phyloP scores from a whole-genome alignment of 2,888 invertebrate genomes.

The Smittia aterrima region DNA sequence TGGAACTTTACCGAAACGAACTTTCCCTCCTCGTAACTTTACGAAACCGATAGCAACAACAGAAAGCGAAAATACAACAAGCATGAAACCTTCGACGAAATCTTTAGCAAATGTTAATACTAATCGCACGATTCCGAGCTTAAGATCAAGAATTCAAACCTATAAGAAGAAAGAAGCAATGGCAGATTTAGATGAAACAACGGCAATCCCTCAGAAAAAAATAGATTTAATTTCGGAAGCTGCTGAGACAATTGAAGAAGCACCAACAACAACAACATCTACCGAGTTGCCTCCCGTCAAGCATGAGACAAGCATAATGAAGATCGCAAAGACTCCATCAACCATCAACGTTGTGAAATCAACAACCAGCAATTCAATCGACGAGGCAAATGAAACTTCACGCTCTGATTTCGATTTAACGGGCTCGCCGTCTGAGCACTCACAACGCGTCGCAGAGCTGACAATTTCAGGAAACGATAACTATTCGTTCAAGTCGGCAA shows the following conservation, averaged over 20 bases:
- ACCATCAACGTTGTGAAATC: conserved; percentile 47
- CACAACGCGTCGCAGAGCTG: conserved; percentile 69
- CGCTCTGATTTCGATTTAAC: conserved; percentile 47
- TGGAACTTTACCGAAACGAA: conserved; percentile 14
- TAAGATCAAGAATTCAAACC: conserved; percentile 43
- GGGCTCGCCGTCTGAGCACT: conserved; percentile 57
- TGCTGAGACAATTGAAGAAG: conserved; percentile 44
- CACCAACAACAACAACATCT: conserved; percentile 51
- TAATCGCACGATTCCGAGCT: conserved; percentile 40
- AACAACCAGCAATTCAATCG: conserved; percentile 49
- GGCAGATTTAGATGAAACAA: conserved; percentile 40
- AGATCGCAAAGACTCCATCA: conserved; percentile 53
- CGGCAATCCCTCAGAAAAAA: conserved; percentile 42
- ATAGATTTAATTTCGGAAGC: conserved; percentile 41
- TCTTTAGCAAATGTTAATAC: neutral
- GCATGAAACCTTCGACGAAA: neutral
- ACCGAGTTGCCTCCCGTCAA: conserved; percentile 48
- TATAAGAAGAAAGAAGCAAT: conserved; percentile 40
- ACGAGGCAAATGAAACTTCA: conserved; percentile 52
- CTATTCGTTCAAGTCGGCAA: conserved; percentile 67
- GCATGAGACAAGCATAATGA: conserved; percentile 60
- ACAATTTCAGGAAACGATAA: conserved; percentile 71
- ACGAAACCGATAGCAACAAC: neutral
- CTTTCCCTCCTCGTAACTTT: conserved; percentile 14
- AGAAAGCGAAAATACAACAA: conserved; percentile 2